A percentile compares a stretch with the other conserved stretches of the same genome.
phyloP scores from a whole-genome alignment of 2,888 invertebrate species.

The Aphidoletes aphidimyza region DNA sequence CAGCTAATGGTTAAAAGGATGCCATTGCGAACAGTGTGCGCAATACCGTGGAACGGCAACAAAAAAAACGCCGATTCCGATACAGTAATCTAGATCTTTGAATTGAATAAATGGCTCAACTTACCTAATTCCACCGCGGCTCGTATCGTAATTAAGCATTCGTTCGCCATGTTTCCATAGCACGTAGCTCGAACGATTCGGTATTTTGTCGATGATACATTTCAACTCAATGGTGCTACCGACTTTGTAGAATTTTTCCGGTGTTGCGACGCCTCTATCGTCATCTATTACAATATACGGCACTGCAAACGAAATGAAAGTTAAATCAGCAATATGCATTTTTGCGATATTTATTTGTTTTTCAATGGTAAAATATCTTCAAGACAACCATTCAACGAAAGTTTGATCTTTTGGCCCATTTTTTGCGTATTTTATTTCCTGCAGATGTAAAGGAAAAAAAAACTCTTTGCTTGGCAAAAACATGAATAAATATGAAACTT shows the following conservation, averaged over 20 bases:
- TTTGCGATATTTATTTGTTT: too few species aligned
- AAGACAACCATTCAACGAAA: too few species aligned
- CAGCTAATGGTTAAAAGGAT: background rate
- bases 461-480: too few species aligned
- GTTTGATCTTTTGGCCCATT: too few species aligned
- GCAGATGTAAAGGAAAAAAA: too few species aligned
- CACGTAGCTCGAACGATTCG: conserved; percentile 79
- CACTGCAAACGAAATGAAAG: conserved; percentile 72
- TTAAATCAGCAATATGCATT: too few species aligned
- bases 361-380: background rate
- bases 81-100: background rate
- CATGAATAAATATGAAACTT: too few species aligned
- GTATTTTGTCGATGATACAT: conserved; percentile 83
- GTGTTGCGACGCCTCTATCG: conserved; percentile 78
- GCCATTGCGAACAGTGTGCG: background rate
- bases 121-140: conserved; percentile 83
- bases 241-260: conserved; percentile 84
- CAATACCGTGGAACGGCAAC: background rate
- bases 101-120: background rate
- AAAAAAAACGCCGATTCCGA: background rate
- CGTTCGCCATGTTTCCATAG: conserved; percentile 82
- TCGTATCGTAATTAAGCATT: conserved; percentile 81
- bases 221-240: conserved; percentile 85
- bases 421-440: too few species aligned
- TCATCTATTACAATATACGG: conserved; percentile 85